Base-by-base conservation (phyloP, 2,888 invertebrate species). In the Arrhopalites spinosus region DNA sequence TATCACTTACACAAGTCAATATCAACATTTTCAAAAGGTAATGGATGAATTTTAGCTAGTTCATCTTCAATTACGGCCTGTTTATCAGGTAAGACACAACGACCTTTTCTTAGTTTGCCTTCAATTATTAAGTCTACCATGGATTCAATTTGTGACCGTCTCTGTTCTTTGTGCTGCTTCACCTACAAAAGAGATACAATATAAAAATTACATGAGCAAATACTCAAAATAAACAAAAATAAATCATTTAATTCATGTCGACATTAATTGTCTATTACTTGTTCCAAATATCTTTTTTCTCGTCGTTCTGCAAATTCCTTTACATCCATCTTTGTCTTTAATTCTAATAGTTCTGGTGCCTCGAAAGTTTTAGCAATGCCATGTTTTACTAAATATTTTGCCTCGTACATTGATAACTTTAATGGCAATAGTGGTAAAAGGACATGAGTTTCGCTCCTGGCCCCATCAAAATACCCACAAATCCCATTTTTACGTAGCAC, bases 391-490 rank as follows among this genome's bases (percentile, higher is more conserved):
- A 82, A 53, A 47, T 78, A 82, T 56, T 77, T 78, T 0, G 78
- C 76, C 66, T 82, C 80, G 56, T 76, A 69, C 8, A n/a, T 11
- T 11, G 73, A 77, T 17, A 82, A 56, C 8, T 78, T 74, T n/a
- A 81, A n/a, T 1, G 81, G 80, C 25, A 59, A 7, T 7, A 82
- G 53, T 64, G 77, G 66, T n/a, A 74, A 53, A 61, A 78, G 76
- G 30, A 73, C 30, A 11, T 25, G 2, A n/a, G 73, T 63, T 69
- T 78, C 72, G 30, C 63, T 20, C 50, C 74, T 79, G 59, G 79
- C 80, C 36, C 96, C 96, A 78, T 93, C 88, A 29, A 94, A 86
- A 77, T 90, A 88, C 0, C 96, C 96, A 81, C 94, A 88, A 84
- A 96, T 92, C 81, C 92, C 88, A 84, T 92, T 86, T 80, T 88